A percentile compares a stretch with the other conserved stretches of the same genome.
These are phyloP conservation scores for Drosophila greeni DNA, from an alignment of 2,888 invertebrate genomes.

Conservation along the genomic window DNA sequence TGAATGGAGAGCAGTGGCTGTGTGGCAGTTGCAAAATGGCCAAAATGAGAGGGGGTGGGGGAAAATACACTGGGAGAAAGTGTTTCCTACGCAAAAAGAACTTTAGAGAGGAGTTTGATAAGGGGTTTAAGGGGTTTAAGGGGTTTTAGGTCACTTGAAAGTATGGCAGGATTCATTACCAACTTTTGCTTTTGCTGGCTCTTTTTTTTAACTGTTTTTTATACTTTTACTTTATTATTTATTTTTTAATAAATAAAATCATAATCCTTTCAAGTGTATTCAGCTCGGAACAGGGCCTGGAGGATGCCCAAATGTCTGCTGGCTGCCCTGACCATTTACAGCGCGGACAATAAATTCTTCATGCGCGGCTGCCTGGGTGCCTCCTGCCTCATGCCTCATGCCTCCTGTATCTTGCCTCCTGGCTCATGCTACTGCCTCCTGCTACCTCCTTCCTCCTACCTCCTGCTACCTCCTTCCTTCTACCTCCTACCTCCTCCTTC, in stretches of 20 bases:
- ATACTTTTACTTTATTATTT: neutral
- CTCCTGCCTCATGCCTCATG: neutral
- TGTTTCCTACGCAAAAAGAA: no score
- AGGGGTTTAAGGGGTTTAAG: no score
- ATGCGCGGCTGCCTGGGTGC: conserved; percentile 41
- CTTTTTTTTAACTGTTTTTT: neutral
- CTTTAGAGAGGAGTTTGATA: neutral
- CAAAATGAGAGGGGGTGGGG: conserved; percentile 13
- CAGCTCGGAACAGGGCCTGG: conserved; percentile 5
- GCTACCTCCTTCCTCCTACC: neutral
- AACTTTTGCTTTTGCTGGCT: neutral
- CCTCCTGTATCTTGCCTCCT: no score
- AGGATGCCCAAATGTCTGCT: conserved; percentile 44
- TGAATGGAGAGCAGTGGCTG: conserved; percentile 57
- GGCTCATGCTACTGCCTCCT: no score
- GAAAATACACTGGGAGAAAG: neutral
- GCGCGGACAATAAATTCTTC: conserved; percentile 68
- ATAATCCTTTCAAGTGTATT: neutral
- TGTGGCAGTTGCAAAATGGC: conserved; percentile 18
- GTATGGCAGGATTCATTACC: neutral
- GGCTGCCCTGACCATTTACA: conserved; percentile 63
- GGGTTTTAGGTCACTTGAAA: neutral
- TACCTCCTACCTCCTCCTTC: neutral
- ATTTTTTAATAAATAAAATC: neutral
- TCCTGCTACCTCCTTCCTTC: neutral